Evolutionary conservation across 2,888 invertebrate species (phyloP), one percentile per base, ranked within the genome.

Genomic region (Drosophila kambysellisi): DNA sequence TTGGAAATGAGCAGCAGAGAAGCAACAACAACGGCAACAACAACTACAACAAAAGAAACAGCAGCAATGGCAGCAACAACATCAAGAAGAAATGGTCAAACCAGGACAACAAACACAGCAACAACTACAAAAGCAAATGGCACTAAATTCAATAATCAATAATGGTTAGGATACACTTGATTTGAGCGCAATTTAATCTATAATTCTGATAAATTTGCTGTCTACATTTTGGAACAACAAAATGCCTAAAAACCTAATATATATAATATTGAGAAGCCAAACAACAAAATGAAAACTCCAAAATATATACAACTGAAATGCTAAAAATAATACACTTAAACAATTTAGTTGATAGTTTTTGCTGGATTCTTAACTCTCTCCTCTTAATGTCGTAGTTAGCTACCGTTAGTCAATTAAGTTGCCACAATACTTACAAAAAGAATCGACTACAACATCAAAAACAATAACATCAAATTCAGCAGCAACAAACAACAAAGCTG

Each of bases 401-500:
- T 81, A 84, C 77, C 78, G 65, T 88, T 88, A 88, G 87, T 88
- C 83, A 82, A 78, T 88, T 88, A 88, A 88, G 88, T 88, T 88
- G 88, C 87, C 87, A 84, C 84, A 87, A 79, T 86, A 88, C 82
- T 86, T 85, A 85, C 72, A 73, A 82, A 66, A 50, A 68, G 30
- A 58, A 53, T 50, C 62, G 69, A 60, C 64, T 69, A 64, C 60
- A 72, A 53, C 25, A 53, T 20, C 51, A 46, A 20, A 37, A 82
- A 56, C 60, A 69, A 43, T n/a, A 32, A 59, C 43, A 63, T 35
- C 8, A 50, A 60, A 60, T 51, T 57, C 7, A 51, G n/a, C 67
- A 67, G 65, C 50, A 61, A 58, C 52, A 63, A 54, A 9, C 48
- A 60, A 50, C 50, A 30, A 54, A 65, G 73, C 73, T 82, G 74